A percentile compares a stretch with the other conserved stretches of the same genome.
These are phyloP conservation scores for Ctenopoma multispine DNA, from an alignment of 2,797 vertebrate species.

Conservation along the genomic window DNA sequence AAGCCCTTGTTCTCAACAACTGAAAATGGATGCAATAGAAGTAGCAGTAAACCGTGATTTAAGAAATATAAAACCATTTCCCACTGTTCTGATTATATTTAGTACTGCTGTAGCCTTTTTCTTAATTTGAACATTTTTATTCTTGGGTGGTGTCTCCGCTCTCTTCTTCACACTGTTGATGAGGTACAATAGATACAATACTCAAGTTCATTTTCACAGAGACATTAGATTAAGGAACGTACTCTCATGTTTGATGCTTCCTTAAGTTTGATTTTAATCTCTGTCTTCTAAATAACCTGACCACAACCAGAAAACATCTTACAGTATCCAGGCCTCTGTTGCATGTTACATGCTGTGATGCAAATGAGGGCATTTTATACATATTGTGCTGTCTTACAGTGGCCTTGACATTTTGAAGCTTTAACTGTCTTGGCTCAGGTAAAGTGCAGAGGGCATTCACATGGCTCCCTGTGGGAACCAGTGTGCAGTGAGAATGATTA, in stretches of 20 bases:
- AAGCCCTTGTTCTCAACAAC: too few species aligned
- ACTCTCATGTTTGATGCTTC: background rate
- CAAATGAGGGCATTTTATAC: conserved; percentile 39
- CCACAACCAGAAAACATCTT: conserved; percentile 9
- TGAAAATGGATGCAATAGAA: too few species aligned
- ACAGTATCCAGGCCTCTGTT: conserved; percentile 23
- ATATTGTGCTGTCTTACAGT: conserved; percentile 29
- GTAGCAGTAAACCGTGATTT: too few species aligned
- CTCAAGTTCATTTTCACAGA: conserved; percentile 47
- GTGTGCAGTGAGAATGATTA: conserved; percentile 66
- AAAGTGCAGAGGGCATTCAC: conserved; percentile 55
- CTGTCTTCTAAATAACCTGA: background rate
- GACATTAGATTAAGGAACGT: background rate
- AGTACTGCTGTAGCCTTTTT: conserved; percentile 48
- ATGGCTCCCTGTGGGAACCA: conserved; percentile 54
- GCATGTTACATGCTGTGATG: conserved; percentile 23
- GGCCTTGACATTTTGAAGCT: conserved; percentile 68
- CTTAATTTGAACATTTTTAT: conserved; percentile 40
- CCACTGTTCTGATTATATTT: conserved; percentile 41
- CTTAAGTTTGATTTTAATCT: conserved; percentile 3
- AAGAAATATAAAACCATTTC: conserved; percentile 30
- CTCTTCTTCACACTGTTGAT: conserved; percentile 15
- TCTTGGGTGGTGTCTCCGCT: conserved; percentile 10
- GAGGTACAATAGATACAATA: conserved; percentile 22
- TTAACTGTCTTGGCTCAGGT: conserved; percentile 42